phyloP scores from a whole-genome alignment of 2,113 vertebrate species.

The Menidia beryllina region DNA sequence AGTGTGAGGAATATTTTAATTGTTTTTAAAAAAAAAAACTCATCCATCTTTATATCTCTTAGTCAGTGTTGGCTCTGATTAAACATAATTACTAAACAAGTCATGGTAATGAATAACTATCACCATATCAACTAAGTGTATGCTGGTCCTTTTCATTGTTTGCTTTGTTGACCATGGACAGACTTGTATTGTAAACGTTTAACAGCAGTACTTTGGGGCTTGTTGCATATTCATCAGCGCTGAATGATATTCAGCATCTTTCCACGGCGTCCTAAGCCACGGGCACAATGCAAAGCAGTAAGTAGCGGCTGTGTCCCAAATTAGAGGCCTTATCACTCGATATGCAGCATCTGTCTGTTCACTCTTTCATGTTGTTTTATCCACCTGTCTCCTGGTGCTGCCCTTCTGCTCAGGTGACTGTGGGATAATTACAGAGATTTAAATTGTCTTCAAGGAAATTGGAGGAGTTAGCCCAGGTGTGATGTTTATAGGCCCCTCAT shows the following conservation, averaged over 20 bases:
- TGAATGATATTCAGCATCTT: constrained; percentile 44
- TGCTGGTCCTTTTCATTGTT: constrained; percentile 14
- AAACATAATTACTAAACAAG: too few relatives aligned
- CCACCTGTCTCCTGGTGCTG: constrained; percentile 69
- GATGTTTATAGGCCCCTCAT: constrained; percentile 73
- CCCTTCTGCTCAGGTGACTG: constrained; percentile 69
- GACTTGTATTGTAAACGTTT: constrained; percentile 25
- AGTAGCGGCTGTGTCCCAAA: constrained; percentile 23
- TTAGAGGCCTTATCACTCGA: constrained; percentile 35
- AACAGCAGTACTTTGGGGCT: constrained; percentile 27
- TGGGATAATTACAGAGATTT: constrained; percentile 81
- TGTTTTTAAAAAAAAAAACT: too few relatives aligned
- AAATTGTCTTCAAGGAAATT: constrained; percentile 81
- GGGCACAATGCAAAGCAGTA: constrained; percentile 1
- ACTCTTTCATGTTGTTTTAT: constrained; percentile 66
- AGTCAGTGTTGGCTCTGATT: too few relatives aligned
- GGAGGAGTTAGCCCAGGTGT: constrained; percentile 79
- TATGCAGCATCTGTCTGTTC: constrained; percentile 55
- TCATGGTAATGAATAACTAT: not conserved
- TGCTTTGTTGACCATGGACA: constrained; percentile 36
- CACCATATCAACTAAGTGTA: not conserved
- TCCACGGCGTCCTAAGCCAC: constrained; percentile 15
- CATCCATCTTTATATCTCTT: too few relatives aligned
- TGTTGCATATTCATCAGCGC: constrained; percentile 47
- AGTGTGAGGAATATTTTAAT: not conserved